Evolutionary conservation across 2,888 invertebrate genomes (phyloP).

Genomic region (Diaphora mendica): DNA sequence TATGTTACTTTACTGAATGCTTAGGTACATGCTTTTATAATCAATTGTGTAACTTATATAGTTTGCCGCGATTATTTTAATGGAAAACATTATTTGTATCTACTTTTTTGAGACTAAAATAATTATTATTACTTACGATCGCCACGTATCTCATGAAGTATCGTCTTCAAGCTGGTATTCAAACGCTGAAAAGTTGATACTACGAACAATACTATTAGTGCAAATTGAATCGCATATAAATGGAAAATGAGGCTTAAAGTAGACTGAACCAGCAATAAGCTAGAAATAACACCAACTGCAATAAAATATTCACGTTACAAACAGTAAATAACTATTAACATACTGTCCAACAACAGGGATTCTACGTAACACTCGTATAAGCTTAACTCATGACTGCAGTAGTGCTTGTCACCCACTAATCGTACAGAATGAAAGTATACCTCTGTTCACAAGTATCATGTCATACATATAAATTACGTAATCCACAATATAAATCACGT

Average conservation of each 20-base stretch:
- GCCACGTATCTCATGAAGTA: background rate
- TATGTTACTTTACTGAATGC: too few relatives aligned
- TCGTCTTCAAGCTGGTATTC: background rate
- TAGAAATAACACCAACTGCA: background rate
- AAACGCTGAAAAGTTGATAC: conserved; percentile 3
- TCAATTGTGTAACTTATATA: too few relatives aligned
- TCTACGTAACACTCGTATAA: background rate
- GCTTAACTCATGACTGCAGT: background rate
- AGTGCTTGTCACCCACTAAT: background rate
- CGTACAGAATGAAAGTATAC: background rate
- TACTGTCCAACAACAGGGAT: too few relatives aligned
- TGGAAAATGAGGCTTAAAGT: background rate
- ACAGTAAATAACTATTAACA: background rate
- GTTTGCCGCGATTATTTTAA: too few relatives aligned
- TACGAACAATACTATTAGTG: background rate
- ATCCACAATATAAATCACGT: conserved; percentile 1
- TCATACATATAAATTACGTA: conserved; percentile 7
- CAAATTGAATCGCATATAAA: conserved; percentile 9
- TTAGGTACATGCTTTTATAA: too few relatives aligned
- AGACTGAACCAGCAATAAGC: background rate
- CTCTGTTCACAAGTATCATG: background rate
- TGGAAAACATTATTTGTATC: too few relatives aligned
- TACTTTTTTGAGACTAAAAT: too few relatives aligned
- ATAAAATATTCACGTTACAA: background rate
- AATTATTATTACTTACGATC: background rate